phyloP scores from a whole-genome alignment of 2,888 invertebrate genomes.

The Habroteleia sp. region DNA sequence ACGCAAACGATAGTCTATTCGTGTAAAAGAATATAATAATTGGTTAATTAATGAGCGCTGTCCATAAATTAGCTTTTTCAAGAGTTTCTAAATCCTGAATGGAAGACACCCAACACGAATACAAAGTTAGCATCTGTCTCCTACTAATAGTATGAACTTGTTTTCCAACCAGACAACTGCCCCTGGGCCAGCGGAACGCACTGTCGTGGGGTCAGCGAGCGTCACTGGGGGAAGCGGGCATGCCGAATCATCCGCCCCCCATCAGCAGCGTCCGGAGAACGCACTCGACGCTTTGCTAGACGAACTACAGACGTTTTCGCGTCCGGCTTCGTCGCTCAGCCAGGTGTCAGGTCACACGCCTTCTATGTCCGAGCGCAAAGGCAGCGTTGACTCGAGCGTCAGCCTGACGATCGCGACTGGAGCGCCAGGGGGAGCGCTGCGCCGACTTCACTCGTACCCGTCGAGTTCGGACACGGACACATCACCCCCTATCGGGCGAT shows the following conservation, averaged over 20 bases:
- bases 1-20: too few relatives aligned
- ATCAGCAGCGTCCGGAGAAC: conserved; percentile 92
- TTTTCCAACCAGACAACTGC: conserved; percentile 80
- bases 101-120: conserved; percentile 5
- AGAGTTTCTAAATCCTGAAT: conserved; percentile 3
- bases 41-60: background rate
- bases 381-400: conserved; percentile 83
- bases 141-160: too few relatives aligned
- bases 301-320: conserved; percentile 94
- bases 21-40: too few relatives aligned
- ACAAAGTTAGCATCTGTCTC: too few relatives aligned
- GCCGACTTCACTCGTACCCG: conserved; percentile 91
- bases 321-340: conserved; percentile 83
- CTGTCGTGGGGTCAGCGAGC: conserved; percentile 84
- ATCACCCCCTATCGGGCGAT: conserved; percentile 87
- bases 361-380: conserved; percentile 83
- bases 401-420: conserved; percentile 75
- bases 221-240: conserved; percentile 84
- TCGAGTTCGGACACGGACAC: conserved; percentile 92
- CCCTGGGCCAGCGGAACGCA: conserved; percentile 84
- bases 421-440: conserved; percentile 82
- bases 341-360: conserved; percentile 78
- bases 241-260: conserved; percentile 83
- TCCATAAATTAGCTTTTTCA: background rate
- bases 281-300: conserved; percentile 98